A percentile compares a stretch with the other conserved stretches of the same genome.
Conservation (phyloP, 2,797 vertebrate genomes). For the Hybognathus amarus region DNA sequence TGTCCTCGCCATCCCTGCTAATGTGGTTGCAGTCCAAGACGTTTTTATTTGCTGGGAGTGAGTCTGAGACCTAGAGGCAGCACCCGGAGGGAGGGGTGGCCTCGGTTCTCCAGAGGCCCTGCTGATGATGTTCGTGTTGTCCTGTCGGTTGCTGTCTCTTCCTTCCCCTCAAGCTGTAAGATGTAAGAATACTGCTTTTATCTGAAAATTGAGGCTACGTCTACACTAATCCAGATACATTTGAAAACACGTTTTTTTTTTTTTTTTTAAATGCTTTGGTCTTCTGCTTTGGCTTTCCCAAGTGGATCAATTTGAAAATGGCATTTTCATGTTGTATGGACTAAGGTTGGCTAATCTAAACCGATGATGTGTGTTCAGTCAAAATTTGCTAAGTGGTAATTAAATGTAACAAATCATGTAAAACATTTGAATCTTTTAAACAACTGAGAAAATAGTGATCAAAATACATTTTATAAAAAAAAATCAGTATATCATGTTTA, state of each 20-base stretch:
- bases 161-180: constrained; percentile 42
- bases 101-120: constrained; percentile 33
- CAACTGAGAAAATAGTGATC: too few species aligned
- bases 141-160: constrained; percentile 25
- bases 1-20: constrained; percentile 65
- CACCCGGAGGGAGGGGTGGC: constrained; percentile 33
- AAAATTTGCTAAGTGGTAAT: not conserved
- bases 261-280: not conserved
- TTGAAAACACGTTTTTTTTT: not conserved
- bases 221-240: not conserved
- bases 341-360: not conserved
- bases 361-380: not conserved
- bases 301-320: not conserved
- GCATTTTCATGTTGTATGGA: not conserved
- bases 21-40: constrained; percentile 70
- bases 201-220: not conserved
- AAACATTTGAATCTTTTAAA: too few species aligned
- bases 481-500: too few species aligned
- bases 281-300: not conserved
- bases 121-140: constrained; percentile 46
- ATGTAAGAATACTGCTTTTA: constrained; percentile 33
- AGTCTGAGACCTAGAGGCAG: constrained; percentile 63
- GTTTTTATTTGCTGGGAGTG: constrained; percentile 68
- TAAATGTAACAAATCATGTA: not conserved
- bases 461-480: too few species aligned